Base-by-base conservation (phyloP, 2,888 invertebrate species). In the Anaspis maculata region DNA sequence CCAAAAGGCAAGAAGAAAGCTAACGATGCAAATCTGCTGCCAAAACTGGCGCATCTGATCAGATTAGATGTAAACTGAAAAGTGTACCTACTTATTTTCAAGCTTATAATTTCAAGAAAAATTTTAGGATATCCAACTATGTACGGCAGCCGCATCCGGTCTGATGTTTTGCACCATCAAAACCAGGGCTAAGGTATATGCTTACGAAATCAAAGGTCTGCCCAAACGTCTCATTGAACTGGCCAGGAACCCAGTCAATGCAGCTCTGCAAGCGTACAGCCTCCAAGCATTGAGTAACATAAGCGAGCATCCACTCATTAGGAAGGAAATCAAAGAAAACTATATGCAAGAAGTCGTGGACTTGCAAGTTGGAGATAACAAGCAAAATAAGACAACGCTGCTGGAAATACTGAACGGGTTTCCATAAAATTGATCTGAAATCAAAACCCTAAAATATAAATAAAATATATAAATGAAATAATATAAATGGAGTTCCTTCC, bases 101-200 rank as follows among this genome's bases (percentile, higher is more conserved):
- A 19, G 9, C 10, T 10, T 11, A 24, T 5, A 24, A 24, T 7
- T 4, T 24, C 12, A 10, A 7, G 12, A 24, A 10, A 2, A 5
- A 2, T 50, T 47, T 15, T 31, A 57, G 60, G 40, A 48, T n/a
- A 34, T 41, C 11, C 48, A 53, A 19, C 33, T 63, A 13, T 54
- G 57, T 28, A 52, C 54, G 13, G 49, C 48, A 25, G 62, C 62
- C 3, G 59, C 57, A 10, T 46, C 56, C 19, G 56, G 56, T 1
- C 45, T 64, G 16, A 56, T 63, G 56, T 61, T 57, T 32, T 57
- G 61, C 19, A 63, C 64, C 1, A 52, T 59, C 24, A 53, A 54
- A 32, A 56, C 57, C 3, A 46, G 50, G 32, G 55, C 58, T 1
- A 61, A 60, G 39, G 45, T 57, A 14, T 45, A 42, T 28, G 59